A percentile compares a stretch with the other conserved stretches of the same genome.
Evolutionary conservation across 2,888 invertebrate genomes (phyloP).

Genomic region (Temnothorax rugatulus): DNA sequence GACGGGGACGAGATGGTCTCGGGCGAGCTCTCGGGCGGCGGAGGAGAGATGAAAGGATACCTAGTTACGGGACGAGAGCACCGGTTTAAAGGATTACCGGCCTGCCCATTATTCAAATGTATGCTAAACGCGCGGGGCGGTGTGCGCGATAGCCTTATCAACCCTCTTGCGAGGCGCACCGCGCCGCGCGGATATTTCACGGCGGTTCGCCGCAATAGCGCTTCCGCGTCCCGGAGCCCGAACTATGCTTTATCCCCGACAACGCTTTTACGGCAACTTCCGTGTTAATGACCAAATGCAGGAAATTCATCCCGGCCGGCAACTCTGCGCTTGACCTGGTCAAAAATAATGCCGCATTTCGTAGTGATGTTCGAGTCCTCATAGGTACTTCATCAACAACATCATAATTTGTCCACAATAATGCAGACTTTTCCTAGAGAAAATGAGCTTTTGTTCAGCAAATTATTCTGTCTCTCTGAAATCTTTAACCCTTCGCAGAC

Average conservation of each 20-base stretch:
- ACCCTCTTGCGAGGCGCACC: conserved; percentile 79
- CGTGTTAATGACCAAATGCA: conserved; percentile 19
- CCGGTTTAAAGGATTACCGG: conserved; percentile 86
- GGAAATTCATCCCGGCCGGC: background rate
- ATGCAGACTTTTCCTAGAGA: background rate
- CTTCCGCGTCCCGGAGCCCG: conserved; percentile 10
- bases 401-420: background rate
- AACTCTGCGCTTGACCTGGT: conserved; percentile 12
- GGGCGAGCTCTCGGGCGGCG: conserved; percentile 74
- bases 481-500: background rate
- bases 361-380: background rate
- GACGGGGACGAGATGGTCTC: conserved; percentile 71
- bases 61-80: conserved; percentile 85
- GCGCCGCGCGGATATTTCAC: conserved; percentile 71
- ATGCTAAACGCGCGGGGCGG: conserved; percentile 84
- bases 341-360: background rate
- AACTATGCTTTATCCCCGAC: conserved; percentile 35
- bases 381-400: background rate
- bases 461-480: background rate
- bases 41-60: conserved; percentile 86
- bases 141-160: conserved; percentile 86
- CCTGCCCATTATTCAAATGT: conserved; percentile 86
- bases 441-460: background rate
- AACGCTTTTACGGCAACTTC: conserved; percentile 30
- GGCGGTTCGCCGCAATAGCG: conserved; percentile 70